These are phyloP conservation scores for Caenorhabditis plicata DNA, from an alignment of 2,888 invertebrate genomes.

Conservation along the genomic window DNA sequence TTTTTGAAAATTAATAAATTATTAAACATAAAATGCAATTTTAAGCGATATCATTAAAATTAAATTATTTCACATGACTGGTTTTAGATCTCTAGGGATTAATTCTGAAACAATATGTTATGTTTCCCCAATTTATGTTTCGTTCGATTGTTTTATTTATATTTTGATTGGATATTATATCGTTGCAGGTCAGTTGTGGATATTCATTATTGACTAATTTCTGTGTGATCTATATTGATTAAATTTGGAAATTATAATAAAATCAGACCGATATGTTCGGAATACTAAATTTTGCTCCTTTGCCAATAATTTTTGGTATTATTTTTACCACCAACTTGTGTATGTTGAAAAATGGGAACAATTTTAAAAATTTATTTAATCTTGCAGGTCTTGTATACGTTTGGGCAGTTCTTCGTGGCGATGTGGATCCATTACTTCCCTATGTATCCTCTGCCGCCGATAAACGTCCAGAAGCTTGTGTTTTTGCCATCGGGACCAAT, in stretches of 20 bases:
- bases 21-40: no score
- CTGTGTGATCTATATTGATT: conserved; percentile 1
- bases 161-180: conserved; percentile 4
- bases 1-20: no score
- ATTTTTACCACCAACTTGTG: background rate
- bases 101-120: no score
- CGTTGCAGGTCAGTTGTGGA: background rate
- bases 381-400: conserved; percentile 51
- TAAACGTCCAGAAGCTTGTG: conserved; percentile 56
- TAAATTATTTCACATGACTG: no score
- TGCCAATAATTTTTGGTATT: background rate
- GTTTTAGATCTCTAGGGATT: no score
- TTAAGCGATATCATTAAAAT: no score
- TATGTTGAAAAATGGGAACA: background rate
- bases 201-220: background rate
- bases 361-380: no score
- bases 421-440: conserved; percentile 64
- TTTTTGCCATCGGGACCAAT: conserved; percentile 55
- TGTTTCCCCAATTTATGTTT: background rate
- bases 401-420: conserved; percentile 52
- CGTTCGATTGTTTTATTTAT: background rate
- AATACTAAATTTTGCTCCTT: background rate
- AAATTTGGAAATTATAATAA: no score
- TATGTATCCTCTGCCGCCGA: conserved; percentile 63
- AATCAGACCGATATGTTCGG: no score